Conservation (phyloP, 2,888 invertebrate species). For the Gastracanthus pulcherrimus region DNA sequence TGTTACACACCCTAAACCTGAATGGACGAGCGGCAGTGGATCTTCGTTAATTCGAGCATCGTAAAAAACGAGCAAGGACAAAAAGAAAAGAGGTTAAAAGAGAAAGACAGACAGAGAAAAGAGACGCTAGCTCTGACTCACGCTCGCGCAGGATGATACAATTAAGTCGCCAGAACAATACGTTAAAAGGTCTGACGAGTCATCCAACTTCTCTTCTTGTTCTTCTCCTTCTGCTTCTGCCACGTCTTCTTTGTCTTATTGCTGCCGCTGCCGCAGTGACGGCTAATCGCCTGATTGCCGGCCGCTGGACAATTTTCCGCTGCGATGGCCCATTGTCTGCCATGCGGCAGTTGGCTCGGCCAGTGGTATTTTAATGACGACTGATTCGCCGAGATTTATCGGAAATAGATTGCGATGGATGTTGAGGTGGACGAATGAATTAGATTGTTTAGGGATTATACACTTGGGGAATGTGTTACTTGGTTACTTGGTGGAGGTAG, state of each 20-base stretch:
- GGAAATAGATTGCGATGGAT: not conserved
- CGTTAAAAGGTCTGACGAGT: constrained; percentile 66
- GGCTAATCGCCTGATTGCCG: constrained; percentile 23
- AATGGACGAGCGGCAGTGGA: not conserved
- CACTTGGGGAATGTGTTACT: too few species aligned
- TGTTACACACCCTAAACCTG: not conserved
- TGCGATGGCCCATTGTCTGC: constrained; percentile 6
- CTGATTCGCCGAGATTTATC: constrained; percentile 18
- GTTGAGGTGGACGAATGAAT: not conserved
- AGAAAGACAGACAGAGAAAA: not conserved
- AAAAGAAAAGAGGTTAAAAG: not conserved
- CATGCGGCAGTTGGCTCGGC: too few species aligned
- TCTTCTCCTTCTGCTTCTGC: too few species aligned
- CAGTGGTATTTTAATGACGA: not conserved
- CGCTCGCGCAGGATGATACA: constrained; percentile 68
- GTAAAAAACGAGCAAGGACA: too few species aligned
- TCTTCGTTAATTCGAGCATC: constrained; percentile 3
- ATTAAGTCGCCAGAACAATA: constrained; percentile 69
- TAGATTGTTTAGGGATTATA: too few species aligned
- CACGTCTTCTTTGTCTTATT: not conserved
- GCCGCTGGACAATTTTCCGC: constrained; percentile 15
- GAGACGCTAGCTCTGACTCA: constrained; percentile 68
- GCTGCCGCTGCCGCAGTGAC: not conserved
- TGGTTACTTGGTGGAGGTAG: too few species aligned
- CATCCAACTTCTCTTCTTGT: not conserved